Evolutionary conservation across 2,797 vertebrate genomes (phyloP), one percentile per base, ranked within the genome.

Genomic region (Mormyrus proboscirostris): DNA sequence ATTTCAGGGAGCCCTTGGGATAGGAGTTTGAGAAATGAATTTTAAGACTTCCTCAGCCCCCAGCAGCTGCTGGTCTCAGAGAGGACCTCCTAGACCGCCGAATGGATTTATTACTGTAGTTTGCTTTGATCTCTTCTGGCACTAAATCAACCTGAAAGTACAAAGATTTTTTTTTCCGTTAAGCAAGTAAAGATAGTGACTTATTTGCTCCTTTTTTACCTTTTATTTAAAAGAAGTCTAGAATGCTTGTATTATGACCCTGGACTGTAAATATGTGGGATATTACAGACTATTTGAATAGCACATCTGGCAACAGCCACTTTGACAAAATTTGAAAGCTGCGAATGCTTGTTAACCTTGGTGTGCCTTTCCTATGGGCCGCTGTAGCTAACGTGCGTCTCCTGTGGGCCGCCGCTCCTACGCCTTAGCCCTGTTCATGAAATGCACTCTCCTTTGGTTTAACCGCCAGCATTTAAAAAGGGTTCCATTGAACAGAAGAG

Each of bases 401-500:
- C 91, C 92, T 94, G 92, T 92, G 93, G 87, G 85, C 8, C 5
- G 33, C 41, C 2, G 33, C 50, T 8, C 22, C 47, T 87, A 91
- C 57, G 91, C 93, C 93, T 91, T 90, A 69, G 92, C 91, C 89
- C 91, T 19, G n/a, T 49, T 65, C 69, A 89, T 90, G 6, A 88
- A 90, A 88, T 22, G 90, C 93, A 93, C 94, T 91, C 91, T 93
- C 89, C 91, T 93, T 91, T 94, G 91, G 65, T 94, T 95, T 94
- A 94, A 94, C 55, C 88, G 83, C 86, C 92, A 90, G 91, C 91
- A 94, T 94, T 93, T 93, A 92, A 90, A 89, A 93, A 7, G 90
- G 92, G 91, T 92, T 93, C 94, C 93, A 94, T 95, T 94, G 93
- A 95, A 89, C 92, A 93, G 90, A 91, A 92, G 85, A 47, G 94